phyloP scores from a whole-genome alignment of 2,888 invertebrate genomes.

The Parapristionchus giblindavisi region DNA sequence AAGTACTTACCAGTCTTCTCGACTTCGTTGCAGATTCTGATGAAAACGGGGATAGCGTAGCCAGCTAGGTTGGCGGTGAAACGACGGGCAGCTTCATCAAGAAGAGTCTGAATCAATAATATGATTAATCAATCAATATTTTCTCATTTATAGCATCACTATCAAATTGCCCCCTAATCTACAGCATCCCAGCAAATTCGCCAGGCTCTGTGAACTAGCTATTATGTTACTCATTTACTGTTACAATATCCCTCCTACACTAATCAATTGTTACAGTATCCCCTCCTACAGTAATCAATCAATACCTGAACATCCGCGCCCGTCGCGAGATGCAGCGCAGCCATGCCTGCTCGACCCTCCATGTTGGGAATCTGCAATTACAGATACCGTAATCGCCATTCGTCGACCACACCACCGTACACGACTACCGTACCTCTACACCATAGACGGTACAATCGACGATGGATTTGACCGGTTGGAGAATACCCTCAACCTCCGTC shows the following conservation, averaged over 20 bases:
- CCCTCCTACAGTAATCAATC: too few species aligned
- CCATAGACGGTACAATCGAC: slow-evolving; percentile 93
- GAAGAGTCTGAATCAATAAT: slow-evolving; percentile 49
- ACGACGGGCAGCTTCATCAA: slow-evolving; percentile 56
- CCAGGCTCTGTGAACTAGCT: too few species aligned
- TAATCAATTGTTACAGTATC: too few species aligned
- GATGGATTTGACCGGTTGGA: slow-evolving; percentile 84
- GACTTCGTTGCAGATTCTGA: slow-evolving; percentile 82
- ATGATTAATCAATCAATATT: not conserved
- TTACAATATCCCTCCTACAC: too few species aligned
- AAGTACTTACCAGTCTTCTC: slow-evolving; percentile 83
- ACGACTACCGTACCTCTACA: slow-evolving; percentile 75
- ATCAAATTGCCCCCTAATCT: not conserved
- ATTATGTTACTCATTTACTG: too few species aligned
- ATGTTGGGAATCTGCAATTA: slow-evolving; percentile 67
- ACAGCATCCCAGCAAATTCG: not conserved
- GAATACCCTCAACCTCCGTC: slow-evolving; percentile 91
- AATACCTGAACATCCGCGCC: slow-evolving; percentile 64
- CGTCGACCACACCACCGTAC: slow-evolving; percentile 7
- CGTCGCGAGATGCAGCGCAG: slow-evolving; percentile 80
- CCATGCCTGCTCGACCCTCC: slow-evolving; percentile 91
- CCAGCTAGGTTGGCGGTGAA: slow-evolving; percentile 76
- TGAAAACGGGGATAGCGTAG: slow-evolving; percentile 89
- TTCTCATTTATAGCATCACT: not conserved
- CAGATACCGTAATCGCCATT: not conserved